Percentiles rank a stretch among this genome's conserved stretches.
These are phyloP conservation scores for Sprattus sprattus DNA, from an alignment of 2,113 vertebrate genomes.

Conservation along the genomic window DNA sequence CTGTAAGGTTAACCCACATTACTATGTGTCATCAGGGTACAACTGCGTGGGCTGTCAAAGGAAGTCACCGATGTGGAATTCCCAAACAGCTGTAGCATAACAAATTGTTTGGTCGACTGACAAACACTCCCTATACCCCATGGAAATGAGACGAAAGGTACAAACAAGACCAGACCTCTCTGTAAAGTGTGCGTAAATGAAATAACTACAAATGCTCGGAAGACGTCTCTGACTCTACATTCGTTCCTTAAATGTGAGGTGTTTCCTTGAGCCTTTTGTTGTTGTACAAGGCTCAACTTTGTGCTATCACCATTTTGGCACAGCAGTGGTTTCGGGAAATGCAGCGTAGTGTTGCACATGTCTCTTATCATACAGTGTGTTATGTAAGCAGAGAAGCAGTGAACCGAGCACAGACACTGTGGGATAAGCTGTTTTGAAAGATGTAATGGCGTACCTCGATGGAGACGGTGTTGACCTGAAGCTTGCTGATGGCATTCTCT, in stretches of 20 bases:
- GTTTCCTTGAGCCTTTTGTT: background rate
- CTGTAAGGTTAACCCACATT: background rate
- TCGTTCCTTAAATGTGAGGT: background rate
- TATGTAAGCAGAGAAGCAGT: background rate
- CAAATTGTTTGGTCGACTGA: background rate
- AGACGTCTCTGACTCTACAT: background rate
- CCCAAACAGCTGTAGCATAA: background rate
- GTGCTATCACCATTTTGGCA: background rate
- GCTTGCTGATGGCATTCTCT: slow-evolving; percentile 78
- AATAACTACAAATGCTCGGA: background rate
- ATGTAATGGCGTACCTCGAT: slow-evolving; percentile 68
- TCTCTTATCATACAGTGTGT: background rate
- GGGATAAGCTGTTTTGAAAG: background rate
- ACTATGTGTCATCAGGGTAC: background rate
- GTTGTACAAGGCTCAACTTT: background rate
- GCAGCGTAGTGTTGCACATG: background rate
- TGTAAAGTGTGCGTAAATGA: background rate
- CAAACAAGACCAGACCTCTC: background rate
- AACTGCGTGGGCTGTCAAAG: background rate
- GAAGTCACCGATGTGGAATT: background rate
- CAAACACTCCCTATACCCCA: background rate
- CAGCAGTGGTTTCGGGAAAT: background rate
- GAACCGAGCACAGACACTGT: background rate
- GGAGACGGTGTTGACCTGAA: slow-evolving; percentile 76
- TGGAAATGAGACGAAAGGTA: background rate